Conservation (phyloP, 2,797 vertebrate genomes). For the Chelon auratus region DNA sequence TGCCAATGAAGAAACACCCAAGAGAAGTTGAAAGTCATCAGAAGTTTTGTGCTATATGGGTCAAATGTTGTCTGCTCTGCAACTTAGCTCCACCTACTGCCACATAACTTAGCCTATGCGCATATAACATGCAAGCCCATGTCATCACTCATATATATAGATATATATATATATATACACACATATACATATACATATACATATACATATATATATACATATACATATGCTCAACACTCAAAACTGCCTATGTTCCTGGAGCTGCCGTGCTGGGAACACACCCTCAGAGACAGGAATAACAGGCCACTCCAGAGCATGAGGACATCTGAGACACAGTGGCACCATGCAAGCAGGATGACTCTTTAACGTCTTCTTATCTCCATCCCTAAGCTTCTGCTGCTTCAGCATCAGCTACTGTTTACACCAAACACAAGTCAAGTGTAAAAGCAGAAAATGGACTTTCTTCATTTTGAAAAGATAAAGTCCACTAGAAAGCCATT, state of each 20-base stretch:
- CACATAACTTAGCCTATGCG: background rate
- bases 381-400: constrained; percentile 58
- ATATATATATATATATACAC: background rate
- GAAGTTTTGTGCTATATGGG: background rate
- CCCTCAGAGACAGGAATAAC: constrained; percentile 86
- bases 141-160: constrained; percentile 41
- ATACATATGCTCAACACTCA: constrained; percentile 28
- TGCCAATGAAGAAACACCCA: constrained; percentile 23
- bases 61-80: background rate
- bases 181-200: constrained; percentile 5
- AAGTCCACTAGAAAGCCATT: constrained; percentile 74
- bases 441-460: constrained; percentile 65
- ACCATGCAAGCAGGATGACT: constrained; percentile 72
- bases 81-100: constrained; percentile 6
- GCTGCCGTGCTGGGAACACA: constrained; percentile 74
- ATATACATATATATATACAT: too few relatives aligned
- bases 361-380: constrained; percentile 72
- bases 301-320: constrained; percentile 78
- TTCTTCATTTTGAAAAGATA: constrained; percentile 60
- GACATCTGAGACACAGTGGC: constrained; percentile 79
- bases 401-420: constrained; percentile 70
- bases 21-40: background rate
- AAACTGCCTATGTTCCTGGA: constrained; percentile 62
- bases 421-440: constrained; percentile 71
- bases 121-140: background rate